Conservation (phyloP, 1,140 invertebrate species). For the Whitmania pigra region DNA sequence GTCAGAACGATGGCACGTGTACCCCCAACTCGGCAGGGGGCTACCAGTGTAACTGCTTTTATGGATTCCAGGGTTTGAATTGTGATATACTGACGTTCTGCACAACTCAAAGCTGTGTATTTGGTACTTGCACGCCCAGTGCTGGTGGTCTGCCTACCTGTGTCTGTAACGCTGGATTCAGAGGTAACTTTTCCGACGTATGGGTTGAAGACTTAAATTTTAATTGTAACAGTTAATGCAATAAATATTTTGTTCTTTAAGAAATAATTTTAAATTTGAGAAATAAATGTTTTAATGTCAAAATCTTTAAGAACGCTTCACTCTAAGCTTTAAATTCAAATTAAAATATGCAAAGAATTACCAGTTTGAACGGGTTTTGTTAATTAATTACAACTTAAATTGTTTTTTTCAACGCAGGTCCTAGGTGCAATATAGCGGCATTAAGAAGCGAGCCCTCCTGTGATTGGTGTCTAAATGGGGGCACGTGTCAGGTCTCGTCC, state of each 20-base stretch:
- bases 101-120: neutral
- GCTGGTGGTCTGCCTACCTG: neutral
- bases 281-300: too few species aligned
- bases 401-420: too few species aligned
- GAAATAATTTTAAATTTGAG: too few species aligned
- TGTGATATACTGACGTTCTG: neutral
- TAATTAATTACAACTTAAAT: too few species aligned
- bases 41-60: constrained; percentile 35
- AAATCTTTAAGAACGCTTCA: too few species aligned
- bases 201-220: too few species aligned
- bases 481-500: neutral
- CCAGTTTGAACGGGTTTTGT: too few species aligned
- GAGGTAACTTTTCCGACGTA: neutral
- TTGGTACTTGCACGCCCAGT: neutral
- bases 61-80: constrained; percentile 32
- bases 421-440: neutral
- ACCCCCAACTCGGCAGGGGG: constrained; percentile 25
- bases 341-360: too few species aligned
- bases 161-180: constrained; percentile 10
- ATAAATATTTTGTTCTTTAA: too few species aligned
- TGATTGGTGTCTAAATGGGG: neutral
- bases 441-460: neutral
- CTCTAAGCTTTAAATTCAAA: too few species aligned
- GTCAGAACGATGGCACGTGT: constrained; percentile 20
- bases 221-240: too few species aligned